A percentile compares a stretch with the other conserved stretches of the same genome.
phyloP scores from a whole-genome alignment of 2,797 vertebrate genomes.

The Euthynnus affinis region DNA sequence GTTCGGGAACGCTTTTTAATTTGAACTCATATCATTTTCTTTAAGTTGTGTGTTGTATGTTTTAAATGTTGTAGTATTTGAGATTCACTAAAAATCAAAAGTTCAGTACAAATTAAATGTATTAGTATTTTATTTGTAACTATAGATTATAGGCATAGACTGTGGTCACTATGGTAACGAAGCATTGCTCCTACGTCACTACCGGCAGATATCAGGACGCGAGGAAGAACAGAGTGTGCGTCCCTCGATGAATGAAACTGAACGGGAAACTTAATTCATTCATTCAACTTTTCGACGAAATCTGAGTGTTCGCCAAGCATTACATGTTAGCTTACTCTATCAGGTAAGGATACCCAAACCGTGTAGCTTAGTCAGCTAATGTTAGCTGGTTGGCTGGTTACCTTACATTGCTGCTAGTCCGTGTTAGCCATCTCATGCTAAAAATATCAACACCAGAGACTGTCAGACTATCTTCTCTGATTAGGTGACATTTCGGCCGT shows the following conservation, averaged over 20 bases:
- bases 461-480: constrained; percentile 29
- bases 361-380: constrained; percentile 20
- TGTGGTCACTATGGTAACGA: constrained; percentile 65
- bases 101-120: too few relatives aligned
- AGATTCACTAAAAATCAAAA: too few relatives aligned
- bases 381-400: constrained; percentile 28
- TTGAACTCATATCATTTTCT: too few relatives aligned
- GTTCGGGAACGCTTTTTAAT: too few relatives aligned
- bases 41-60: too few relatives aligned
- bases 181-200: constrained; percentile 69
- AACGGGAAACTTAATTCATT: constrained; percentile 55
- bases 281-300: constrained; percentile 35
- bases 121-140: too few relatives aligned
- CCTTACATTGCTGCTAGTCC: constrained; percentile 65
- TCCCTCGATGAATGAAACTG: constrained; percentile 70
- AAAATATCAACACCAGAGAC: constrained; percentile 72
- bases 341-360: constrained; percentile 53
- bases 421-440: constrained; percentile 75
- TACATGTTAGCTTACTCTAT: background rate
- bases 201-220: constrained; percentile 68
- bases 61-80: too few relatives aligned
- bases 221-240: constrained; percentile 68
- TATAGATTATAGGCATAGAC: background rate
- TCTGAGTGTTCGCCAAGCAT: constrained; percentile 6
- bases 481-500: constrained; percentile 24